phyloP scores from a whole-genome alignment of 2,888 invertebrate genomes.

The Phasia obesa region DNA sequence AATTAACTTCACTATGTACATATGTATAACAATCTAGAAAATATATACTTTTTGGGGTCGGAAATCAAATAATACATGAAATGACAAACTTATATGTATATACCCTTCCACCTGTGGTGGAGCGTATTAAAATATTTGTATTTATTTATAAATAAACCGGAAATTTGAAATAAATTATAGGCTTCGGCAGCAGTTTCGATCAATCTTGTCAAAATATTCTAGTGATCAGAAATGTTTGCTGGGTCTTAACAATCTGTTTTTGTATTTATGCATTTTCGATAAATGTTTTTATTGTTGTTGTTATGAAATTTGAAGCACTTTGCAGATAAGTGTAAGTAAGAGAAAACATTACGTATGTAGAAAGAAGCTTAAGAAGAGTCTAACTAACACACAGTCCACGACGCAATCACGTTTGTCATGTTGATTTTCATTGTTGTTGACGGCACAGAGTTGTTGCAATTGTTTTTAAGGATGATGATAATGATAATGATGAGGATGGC shows the following conservation, averaged over 20 bases:
- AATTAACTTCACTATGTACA: no score
- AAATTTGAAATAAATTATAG: no score
- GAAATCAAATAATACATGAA: no score
- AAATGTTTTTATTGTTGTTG: conserved; percentile 17
- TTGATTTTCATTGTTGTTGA: conserved; percentile 57
- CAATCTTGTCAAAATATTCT: no score
- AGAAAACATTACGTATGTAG: conserved; percentile 3
- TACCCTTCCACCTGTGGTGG: no score
- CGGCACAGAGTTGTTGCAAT: conserved; percentile 12
- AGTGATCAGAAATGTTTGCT: not conserved
- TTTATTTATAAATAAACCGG: no score
- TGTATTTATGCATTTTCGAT: conserved; percentile 33
- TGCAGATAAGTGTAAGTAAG: conserved; percentile 14
- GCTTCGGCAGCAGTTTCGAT: no score
- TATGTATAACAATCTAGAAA: no score
- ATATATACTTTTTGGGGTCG: no score
- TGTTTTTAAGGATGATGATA: conserved; percentile 42
- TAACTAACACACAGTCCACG: conserved; percentile 9
- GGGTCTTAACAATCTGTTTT: not conserved
- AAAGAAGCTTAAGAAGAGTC: conserved; percentile 33
- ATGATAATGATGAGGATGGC: conserved; percentile 6
- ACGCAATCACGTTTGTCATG: conserved; percentile 60
- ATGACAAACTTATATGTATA: no score
- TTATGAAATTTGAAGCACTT: conserved; percentile 2
- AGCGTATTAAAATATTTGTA: no score